These are phyloP conservation scores for Odocoileus virginianus DNA, from an alignment of 2,113 vertebrate species.

Conservation along the genomic window DNA sequence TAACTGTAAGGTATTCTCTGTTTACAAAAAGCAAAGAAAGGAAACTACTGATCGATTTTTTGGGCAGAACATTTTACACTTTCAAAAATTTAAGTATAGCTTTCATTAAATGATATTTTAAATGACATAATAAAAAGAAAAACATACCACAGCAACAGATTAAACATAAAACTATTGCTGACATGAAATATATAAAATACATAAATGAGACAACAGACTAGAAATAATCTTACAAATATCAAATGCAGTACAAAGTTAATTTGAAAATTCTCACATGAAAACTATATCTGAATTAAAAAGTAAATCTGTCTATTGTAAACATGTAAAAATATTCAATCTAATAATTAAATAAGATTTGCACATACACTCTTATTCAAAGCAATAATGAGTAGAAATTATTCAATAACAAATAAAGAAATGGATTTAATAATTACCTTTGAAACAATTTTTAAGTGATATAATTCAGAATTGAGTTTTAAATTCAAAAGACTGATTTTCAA, in stretches of 20 bases:
- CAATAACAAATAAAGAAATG: background rate
- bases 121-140: constrained; percentile 30
- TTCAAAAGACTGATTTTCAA: background rate
- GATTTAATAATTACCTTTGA: constrained; percentile 15
- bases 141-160: background rate
- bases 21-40: background rate
- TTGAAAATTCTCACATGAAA: constrained; percentile 32
- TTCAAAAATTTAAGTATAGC: constrained; percentile 14
- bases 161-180: background rate
- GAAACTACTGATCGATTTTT: background rate
- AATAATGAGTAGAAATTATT: background rate
- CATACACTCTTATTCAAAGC: background rate
- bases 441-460: background rate
- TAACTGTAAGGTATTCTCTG: background rate
- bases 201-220: background rate
- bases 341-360: background rate
- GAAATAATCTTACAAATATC: background rate
- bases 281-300: background rate
- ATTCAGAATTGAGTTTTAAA: constrained; percentile 7
- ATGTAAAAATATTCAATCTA: background rate
- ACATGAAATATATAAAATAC: constrained; percentile 2
- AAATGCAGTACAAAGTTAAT: background rate
- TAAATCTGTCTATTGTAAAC: background rate
- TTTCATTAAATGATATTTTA: constrained; percentile 8
- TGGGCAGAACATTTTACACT: constrained; percentile 19